Evolutionary conservation across 2,797 vertebrate species (phyloP), one percentile per base, ranked within the genome.

Genomic region (Rhinatrema bivittatum): DNA sequence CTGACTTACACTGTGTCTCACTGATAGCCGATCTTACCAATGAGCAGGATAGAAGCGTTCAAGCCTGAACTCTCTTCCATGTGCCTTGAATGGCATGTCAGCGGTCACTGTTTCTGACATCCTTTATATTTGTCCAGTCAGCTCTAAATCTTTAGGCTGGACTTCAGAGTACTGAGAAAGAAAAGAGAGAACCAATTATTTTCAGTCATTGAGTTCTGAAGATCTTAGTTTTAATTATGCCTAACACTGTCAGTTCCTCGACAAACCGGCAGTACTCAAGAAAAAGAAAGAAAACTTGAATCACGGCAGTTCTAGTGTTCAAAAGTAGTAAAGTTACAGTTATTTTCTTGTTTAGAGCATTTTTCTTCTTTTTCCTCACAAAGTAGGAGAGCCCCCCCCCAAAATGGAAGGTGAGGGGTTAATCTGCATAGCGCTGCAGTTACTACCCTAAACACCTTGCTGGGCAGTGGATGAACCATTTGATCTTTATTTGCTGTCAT

Each of bases 101-200:
- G 82, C 72, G 77, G 86, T 88, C 82, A 81, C 79, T 76, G 80
- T 84, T 84, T 85, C 81, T 86, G 88, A 84, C 81, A 72, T 84
- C 77, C 79, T 90, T 96, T 94, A 85, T 94, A 77, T 92, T 88
- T 91, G 88, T 72, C 86, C 85, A 89, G 78, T 86, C 85, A 92
- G 84, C 87, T 90, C 79, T 84, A 90, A 91, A 89, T 84, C 87
- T 84, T 87, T 86, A 84, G 78, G 77, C 78, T 82, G 69, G 62
- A 79, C 76, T 77, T 82, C 78, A 76, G 81, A 72, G 5, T 82
- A 63, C 74, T 79, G 76, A 67, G 78, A 80, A 81, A 85, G 82
- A 83, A 86, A 82, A 77, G 74, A 83, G 84, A 89, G 85, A 82
- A 87, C 86, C 77, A 85, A 91, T 90, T 90, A 91, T 84, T 85